Conservation (phyloP, 2,113 vertebrate genomes). For the Motacilla alba region DNA sequence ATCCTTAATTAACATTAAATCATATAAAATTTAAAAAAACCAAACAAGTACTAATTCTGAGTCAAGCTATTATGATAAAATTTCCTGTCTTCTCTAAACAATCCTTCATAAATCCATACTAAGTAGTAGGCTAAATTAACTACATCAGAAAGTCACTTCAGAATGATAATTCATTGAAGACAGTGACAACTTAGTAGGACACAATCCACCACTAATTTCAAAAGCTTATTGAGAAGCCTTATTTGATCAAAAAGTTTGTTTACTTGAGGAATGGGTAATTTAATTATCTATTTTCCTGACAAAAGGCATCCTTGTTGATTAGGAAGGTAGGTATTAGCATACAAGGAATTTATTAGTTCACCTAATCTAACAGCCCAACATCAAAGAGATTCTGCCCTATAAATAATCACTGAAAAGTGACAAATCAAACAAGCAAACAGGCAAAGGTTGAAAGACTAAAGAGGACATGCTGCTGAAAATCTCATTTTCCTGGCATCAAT, state of each 20-base stretch:
- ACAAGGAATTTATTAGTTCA: conserved; percentile 14
- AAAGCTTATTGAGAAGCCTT: background rate
- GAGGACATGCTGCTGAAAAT: background rate
- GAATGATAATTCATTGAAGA: background rate
- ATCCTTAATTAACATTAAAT: background rate
- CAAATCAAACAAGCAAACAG: background rate
- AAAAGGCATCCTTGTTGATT: conserved; percentile 30
- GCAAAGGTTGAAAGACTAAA: conserved; percentile 5
- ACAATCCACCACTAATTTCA: background rate
- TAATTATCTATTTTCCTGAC: conserved; percentile 31
- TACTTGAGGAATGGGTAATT: conserved; percentile 17
- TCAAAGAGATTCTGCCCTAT: conserved; percentile 1
- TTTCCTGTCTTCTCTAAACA: background rate
- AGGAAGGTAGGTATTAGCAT: conserved; percentile 4
- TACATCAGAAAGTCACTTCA: background rate
- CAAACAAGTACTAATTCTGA: background rate
- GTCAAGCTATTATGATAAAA: background rate
- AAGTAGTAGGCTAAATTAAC: background rate
- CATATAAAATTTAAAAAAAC: background rate
- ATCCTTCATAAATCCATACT: background rate
- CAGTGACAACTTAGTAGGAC: background rate
- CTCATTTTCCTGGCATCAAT: background rate
- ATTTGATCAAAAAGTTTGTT: conserved; percentile 35
- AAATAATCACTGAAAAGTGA: background rate
- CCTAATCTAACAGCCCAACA: conserved; percentile 5